Conservation (phyloP, 2,888 invertebrate genomes). For the Polydrusus pterygomalis region DNA sequence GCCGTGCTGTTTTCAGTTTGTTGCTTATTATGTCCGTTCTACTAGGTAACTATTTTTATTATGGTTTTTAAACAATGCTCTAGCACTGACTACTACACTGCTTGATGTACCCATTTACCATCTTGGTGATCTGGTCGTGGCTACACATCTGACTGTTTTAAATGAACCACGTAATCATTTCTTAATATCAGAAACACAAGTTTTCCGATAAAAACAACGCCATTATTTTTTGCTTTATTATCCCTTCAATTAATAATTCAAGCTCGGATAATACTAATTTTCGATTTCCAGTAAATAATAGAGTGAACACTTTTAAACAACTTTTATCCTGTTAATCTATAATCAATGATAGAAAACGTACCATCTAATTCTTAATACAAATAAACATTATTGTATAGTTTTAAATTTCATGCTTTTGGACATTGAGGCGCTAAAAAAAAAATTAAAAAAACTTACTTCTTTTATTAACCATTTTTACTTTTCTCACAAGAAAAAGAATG, state of each 20-base stretch:
- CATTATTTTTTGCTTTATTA: slow-evolving; percentile 8
- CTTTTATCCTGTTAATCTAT: slow-evolving; percentile 9
- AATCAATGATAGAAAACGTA: slow-evolving; percentile 7
- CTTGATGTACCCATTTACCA: too few relatives aligned
- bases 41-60: too few relatives aligned
- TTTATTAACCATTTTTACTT: too few relatives aligned
- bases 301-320: not conserved
- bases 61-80: too few relatives aligned
- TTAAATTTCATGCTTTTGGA: too few relatives aligned
- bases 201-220: not conserved
- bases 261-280: slow-evolving; percentile 2
- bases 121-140: too few relatives aligned
- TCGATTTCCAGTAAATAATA: slow-evolving; percentile 4
- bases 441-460: too few relatives aligned
- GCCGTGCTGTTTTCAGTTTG: too few relatives aligned
- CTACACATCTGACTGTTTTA: not conserved
- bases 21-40: too few relatives aligned
- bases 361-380: not conserved
- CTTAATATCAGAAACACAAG: not conserved
- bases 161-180: not conserved
- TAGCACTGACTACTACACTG: too few relatives aligned
- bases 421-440: too few relatives aligned
- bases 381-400: not conserved
- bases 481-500: too few relatives aligned
- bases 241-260: slow-evolving; percentile 11